Evolutionary conservation across 2,797 vertebrate genomes (phyloP).

Genomic region (Hemibagrus guttatus): DNA sequence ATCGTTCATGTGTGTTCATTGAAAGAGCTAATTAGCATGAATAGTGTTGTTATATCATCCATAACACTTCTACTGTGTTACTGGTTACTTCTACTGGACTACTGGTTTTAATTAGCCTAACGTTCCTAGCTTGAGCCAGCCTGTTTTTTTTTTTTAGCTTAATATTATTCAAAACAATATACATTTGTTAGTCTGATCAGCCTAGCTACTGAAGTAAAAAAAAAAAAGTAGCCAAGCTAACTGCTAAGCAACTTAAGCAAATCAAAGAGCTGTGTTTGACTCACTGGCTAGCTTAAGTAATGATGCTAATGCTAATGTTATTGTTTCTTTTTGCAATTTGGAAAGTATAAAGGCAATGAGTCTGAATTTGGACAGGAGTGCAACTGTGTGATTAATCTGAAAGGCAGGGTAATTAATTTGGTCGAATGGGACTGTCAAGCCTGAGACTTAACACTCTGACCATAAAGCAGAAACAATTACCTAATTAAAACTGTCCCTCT

Average conservation of each 20-base stretch:
- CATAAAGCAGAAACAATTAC: constrained; percentile 39
- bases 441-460: constrained; percentile 27
- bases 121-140: not conserved
- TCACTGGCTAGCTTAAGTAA: no score
- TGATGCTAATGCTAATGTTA: not conserved
- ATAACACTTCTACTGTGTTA: no score
- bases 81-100: no score
- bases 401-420: constrained; percentile 34
- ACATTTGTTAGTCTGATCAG: not conserved
- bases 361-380: constrained; percentile 33
- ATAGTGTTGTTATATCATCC: not conserved
- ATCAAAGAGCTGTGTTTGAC: not conserved
- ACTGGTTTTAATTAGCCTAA: not conserved
- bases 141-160: not conserved
- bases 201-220: not conserved
- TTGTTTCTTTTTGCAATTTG: not conserved
- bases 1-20: not conserved
- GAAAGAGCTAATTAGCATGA: not conserved
- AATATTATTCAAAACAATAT: not conserved
- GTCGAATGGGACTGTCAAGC: constrained; percentile 28
- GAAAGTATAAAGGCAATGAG: not conserved
- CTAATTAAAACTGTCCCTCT: constrained; percentile 36
- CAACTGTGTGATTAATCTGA: constrained; percentile 41
- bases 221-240: no score
- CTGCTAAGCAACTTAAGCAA: not conserved